Base-by-base conservation (phyloP, 2,113 vertebrate genomes). In the Macquaria australasica region DNA sequence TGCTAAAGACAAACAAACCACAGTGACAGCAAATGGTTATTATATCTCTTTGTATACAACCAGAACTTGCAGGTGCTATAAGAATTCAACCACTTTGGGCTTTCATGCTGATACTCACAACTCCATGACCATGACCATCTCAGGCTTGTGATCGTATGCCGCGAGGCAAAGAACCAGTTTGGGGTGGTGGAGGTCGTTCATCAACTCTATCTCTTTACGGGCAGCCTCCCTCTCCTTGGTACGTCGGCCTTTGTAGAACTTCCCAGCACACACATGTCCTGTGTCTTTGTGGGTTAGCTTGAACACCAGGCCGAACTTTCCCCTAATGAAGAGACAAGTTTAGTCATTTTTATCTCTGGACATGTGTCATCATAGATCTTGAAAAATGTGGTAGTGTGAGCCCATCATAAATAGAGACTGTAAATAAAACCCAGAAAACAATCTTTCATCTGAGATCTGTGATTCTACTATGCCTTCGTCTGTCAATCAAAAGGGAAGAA, bases 121-220 rank as follows among this genome's bases (percentile, higher is more conserved):
- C 71, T 98, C 97, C 96, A 98, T 96, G 77, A 98, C 96, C 97
- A 98, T 96, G 88, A 98, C 96, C 70, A 98, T 95, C 86, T 97
- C 94, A 0, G 89, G 0, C 5, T 90, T 95, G 86, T 94, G 93
- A 85, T 97, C 96, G 69, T 97, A 98, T n/a, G 97, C 97, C 0
- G 92, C 96, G 0, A 97, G 89, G 83, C 97, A 97, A 86, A 96
- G 96, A 78, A 97, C 97, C 5, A 98, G 94, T 73, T 96, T 96
- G 0, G 96, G 96, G 80, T 98, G 97, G 11, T 96, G 96, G 56
- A 98, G 96, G 34, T 94, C 86, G 89, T 97, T 97, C 97, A 98
- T 98, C 72, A 98, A 91, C 86, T 97, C 95, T 6, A 98, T 97
- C 91, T 98, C 97, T 0, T 91, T 91, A 6, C 51, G 90, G 1